phyloP scores from a whole-genome alignment of 2,113 vertebrate genomes.

The Erpornis zantholeuca region DNA sequence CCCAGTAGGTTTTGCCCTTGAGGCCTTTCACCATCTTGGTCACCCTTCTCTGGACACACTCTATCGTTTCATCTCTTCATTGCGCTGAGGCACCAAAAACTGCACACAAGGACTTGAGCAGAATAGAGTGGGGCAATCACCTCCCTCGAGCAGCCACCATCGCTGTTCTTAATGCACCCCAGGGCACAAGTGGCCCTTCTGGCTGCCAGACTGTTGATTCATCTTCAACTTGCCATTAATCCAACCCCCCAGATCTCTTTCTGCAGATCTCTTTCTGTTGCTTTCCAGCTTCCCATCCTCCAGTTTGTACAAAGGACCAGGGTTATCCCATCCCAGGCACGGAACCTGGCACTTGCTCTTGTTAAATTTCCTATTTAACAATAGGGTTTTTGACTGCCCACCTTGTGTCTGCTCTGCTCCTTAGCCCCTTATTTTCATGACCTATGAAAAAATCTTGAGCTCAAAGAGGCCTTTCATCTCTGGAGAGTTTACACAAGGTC shows the following conservation, averaged over 20 bases:
- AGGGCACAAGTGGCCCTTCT: neutral
- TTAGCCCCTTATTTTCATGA: neutral
- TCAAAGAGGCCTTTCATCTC: neutral
- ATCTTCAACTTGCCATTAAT: neutral
- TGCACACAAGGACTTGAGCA: neutral
- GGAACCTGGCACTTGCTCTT: neutral
- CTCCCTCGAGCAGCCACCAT: rapidly evolving
- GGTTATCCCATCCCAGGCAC: neutral
- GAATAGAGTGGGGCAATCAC: neutral
- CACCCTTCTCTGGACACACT: neutral
- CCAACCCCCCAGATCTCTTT: neutral
- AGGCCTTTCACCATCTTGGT: neutral
- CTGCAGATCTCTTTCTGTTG: neutral
- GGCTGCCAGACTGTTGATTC: neutral
- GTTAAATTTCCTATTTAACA: neutral
- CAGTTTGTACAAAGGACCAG: neutral
- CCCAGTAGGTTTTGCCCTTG: neutral
- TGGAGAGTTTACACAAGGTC: neutral
- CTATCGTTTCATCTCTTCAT: neutral
- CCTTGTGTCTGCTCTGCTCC: neutral
- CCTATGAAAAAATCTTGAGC: neutral
- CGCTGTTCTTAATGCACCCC: neutral
- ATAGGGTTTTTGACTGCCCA: neutral
- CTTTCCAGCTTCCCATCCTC: neutral
- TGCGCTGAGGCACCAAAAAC: neutral